Evolutionary conservation across 2,888 invertebrate genomes (phyloP), one percentile per base, ranked within the genome.

Genomic region (Pseudolycoriella hygida): DNA sequence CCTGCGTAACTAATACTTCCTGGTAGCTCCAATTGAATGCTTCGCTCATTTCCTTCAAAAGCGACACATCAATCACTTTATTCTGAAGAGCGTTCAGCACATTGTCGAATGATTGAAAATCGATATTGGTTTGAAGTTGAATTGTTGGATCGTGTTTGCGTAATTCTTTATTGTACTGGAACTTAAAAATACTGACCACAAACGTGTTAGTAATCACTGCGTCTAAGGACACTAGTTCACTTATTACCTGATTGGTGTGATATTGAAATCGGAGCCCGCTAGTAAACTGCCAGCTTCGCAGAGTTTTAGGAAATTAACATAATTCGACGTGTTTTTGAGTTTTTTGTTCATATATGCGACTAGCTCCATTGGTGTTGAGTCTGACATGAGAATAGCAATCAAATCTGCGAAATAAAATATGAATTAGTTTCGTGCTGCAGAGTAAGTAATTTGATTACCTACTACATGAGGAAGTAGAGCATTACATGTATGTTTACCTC

Each of bases 1-100:
- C 58, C 51, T 66, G 66, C 5, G 58, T 55, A 11, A 64, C 55
- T 3, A 66, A 51, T 48, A 62, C 56, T 52, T 60, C 54, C 32
- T 66, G 61, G 53, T 58, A 61, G 46, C 64, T 59, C 49, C 62
- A 60, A n/a, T 57, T 55, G 49, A 66, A 66, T 51, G 63, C 63
- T 19, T 51, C 51, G 48, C 62, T 60, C 51, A 66, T 56, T 14
- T 60, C 57, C 44, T 61, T 56, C 41, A 66, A 50, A 4, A 66
- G 51, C 25, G 55, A 51, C 3, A 65, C 59, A 52, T 61, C 57
- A 1, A 66, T 50, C 37, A 57, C 53, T 47, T 60, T 62, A 45
- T 58, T 62, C 42, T 58, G 55, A 39, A 64, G 56, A 46, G 61
- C 58, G 44, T 60, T 61, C 8, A 61, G 50, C 30, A 66, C 50